Percentiles rank a stretch among this genome's conserved stretches.
Evolutionary conservation across 30 jellyfish, hydroid and myxozoan species (phyloP).

Genomic region (Hydractinia symbiolongicarpus): DNA sequence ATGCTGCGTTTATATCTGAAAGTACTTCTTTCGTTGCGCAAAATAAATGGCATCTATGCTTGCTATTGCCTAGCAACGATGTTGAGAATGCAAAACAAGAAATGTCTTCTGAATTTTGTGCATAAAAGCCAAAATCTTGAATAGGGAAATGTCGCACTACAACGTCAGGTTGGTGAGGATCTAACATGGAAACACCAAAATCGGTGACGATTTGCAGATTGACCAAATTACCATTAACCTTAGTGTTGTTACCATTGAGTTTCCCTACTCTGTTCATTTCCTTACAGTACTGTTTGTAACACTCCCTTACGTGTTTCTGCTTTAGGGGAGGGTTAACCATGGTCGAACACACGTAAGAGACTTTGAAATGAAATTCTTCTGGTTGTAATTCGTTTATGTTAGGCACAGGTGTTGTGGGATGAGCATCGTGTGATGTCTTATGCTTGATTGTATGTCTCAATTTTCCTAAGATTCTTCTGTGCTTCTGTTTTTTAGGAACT

Average conservation of each 20-base stretch:
- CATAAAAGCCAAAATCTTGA: slow-evolving; percentile 41
- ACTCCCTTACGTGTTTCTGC: slow-evolving; percentile 74
- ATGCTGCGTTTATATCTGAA: background rate
- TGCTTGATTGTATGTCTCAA: slow-evolving; percentile 5
- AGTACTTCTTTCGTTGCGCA: slow-evolving; percentile 28
- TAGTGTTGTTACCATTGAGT: slow-evolving; percentile 23
- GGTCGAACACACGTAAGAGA: slow-evolving; percentile 77
- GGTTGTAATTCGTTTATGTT: background rate
- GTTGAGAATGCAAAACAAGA: slow-evolving; percentile 93
- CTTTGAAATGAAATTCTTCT: slow-evolving; percentile 35
- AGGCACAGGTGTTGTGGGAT: background rate
- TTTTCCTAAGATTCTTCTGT: background rate
- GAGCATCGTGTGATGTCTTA: background rate
- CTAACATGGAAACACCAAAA: slow-evolving; percentile 68
- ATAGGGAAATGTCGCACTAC: slow-evolving; percentile 67
- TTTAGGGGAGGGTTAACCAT: slow-evolving; percentile 79
- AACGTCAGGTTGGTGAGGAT: slow-evolving; percentile 46
- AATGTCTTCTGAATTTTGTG: slow-evolving; percentile 79
- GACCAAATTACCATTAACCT: slow-evolving; percentile 44
- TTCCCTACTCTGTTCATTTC: slow-evolving; percentile 62
- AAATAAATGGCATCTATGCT: slow-evolving; percentile 71
- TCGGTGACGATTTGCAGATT: slow-evolving; percentile 37
- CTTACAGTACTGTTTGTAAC: slow-evolving; percentile 69
- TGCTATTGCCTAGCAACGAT: slow-evolving; percentile 17
- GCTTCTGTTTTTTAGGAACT: slow-evolving; percentile 7